phyloP scores from a whole-genome alignment of 2,888 invertebrate genomes.

The Panopea generosa region DNA sequence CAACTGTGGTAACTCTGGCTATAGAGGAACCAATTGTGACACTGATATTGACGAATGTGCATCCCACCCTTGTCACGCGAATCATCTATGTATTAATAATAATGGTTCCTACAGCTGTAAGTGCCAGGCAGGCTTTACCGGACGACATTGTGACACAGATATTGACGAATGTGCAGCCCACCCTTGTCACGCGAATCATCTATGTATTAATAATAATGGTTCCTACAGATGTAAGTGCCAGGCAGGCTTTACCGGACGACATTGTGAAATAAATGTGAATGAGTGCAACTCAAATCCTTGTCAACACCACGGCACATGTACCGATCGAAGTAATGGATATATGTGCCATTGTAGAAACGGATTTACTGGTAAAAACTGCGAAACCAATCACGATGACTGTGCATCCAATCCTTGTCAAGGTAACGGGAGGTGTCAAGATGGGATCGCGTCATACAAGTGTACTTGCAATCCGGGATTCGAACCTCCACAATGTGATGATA shows the following conservation, averaged over 20 bases:
- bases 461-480: neutral
- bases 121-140: conserved; percentile 6
- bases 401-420: neutral
- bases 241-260: neutral
- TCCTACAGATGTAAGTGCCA: too few species aligned
- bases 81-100: conserved; percentile 18
- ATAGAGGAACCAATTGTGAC: conserved; percentile 3
- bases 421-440: neutral
- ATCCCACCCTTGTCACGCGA: conserved; percentile 9
- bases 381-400: conserved; percentile 7
- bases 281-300: conserved; percentile 22
- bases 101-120: conserved; percentile 18
- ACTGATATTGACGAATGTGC: conserved; percentile 26
- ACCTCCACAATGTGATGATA: neutral
- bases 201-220: too few species aligned
- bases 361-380: conserved; percentile 1
- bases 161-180: conserved; percentile 14
- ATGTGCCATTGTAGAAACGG: conserved; percentile 15
- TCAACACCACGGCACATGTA: conserved; percentile 18
- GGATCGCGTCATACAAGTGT: neutral
- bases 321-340: conserved; percentile 10
- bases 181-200: neutral
- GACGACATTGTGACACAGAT: conserved; percentile 4
- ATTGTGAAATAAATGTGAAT: conserved; percentile 21
- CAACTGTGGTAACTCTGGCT: conserved; percentile 12